Base-by-base conservation (phyloP, 1,140 invertebrate genomes). In the Pomacea maculata region DNA sequence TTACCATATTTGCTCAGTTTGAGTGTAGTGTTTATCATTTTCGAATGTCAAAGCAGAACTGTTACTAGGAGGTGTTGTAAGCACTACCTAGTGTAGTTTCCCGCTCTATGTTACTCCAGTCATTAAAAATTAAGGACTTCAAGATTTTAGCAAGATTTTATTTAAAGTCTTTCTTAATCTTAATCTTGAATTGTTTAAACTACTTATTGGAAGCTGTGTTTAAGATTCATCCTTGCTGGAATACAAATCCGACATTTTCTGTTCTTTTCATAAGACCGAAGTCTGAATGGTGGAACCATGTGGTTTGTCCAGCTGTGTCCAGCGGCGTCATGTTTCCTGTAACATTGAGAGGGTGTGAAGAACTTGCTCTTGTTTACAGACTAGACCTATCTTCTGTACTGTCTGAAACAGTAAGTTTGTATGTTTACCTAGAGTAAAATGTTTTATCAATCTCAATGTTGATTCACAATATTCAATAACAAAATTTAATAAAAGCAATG, bases 291-390 rank as follows among this genome's bases (percentile, higher is more conserved):
- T 63, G 57, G n/a, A 29, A 34, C 12, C 75, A 63, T 5, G 14
- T 78, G 75, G 75, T 78, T 45, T 67, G 75, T 29, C 75, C 63
- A 45, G 25, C 75, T 14, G n/a, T 78, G 75, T 67, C 34, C 10
- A 63, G 74, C 8, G 75, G 75, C 75, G 68, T 63, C 21, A 29
- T 68, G 34, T 68, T 78, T 52, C 75, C 75, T 12, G 21, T n/a
- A 25, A 78, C 63, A 6, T 65, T 78, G 75, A 29, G 63, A n/a
- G 64, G 75, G 61, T 78, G 64, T 54, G 82, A 80, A 68, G 75
- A 80, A 34, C 61, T 83, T 25, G 75, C 65, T 52, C 79, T 83
- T 34, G 78, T 83, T 21, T 83, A 83, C 67, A 64, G 79, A 52
- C 63, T 80, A 15, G 72, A 83, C 75, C 78, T 80, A 52, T 83